Evolutionary conservation across 2,797 vertebrate species (phyloP).

Genomic region (Oreochromis grahami): DNA sequence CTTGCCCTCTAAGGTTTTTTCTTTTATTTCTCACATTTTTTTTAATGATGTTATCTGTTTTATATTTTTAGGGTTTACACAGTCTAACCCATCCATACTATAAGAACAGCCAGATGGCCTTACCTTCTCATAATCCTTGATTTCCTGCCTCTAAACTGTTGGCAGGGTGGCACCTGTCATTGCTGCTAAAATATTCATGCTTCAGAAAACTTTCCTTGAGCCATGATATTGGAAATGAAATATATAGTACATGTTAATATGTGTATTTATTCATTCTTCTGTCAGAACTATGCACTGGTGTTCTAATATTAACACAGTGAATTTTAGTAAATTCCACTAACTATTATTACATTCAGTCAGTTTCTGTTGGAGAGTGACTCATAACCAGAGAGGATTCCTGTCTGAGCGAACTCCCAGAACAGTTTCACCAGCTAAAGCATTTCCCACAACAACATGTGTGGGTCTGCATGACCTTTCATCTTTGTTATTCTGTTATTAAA

Average conservation of each 20-base stretch:
- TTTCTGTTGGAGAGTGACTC: background rate
- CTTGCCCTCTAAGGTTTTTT: background rate
- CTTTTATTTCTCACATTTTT: background rate
- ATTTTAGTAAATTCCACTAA: background rate
- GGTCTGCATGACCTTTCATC: background rate
- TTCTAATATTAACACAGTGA: background rate
- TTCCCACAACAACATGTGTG: rapidly evolving
- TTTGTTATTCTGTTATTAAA: background rate
- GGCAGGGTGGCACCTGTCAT: background rate
- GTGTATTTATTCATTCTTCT: background rate
- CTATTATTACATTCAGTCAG: background rate
- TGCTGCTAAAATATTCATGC: background rate
- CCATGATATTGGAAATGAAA: background rate
- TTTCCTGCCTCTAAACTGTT: background rate
- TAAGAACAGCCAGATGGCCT: background rate
- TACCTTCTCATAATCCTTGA: rapidly evolving
- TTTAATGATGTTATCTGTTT: rapidly evolving
- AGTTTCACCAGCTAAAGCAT: background rate
- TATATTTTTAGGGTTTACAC: background rate
- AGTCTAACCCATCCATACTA: background rate
- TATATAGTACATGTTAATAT: background rate
- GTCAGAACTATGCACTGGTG: background rate
- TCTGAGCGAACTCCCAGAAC: rapidly evolving
- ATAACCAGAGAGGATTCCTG: background rate
- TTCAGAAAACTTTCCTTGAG: background rate